These are phyloP conservation scores for Electrophaes corylata DNA, from an alignment of 2,888 invertebrate species.

Conservation along the genomic window DNA sequence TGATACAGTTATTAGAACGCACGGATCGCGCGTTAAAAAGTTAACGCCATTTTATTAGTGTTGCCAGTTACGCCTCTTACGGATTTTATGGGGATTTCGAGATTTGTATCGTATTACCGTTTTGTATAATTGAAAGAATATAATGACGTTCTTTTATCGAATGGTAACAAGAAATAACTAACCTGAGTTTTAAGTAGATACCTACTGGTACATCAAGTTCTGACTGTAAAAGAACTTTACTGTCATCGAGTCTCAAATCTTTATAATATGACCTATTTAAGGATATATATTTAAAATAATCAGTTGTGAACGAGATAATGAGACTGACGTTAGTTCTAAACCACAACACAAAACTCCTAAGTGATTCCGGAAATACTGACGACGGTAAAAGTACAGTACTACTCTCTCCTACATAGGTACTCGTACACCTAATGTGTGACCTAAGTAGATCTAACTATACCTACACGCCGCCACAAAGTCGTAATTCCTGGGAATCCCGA, in stretches of 20 bases:
- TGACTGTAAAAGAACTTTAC: too few species aligned
- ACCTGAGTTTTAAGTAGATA: too few species aligned
- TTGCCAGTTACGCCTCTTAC: conserved; percentile 10
- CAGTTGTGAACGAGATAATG: too few species aligned
- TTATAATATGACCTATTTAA: too few species aligned
- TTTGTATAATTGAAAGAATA: background rate
- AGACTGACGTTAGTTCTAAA: too few species aligned
- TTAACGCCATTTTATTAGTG: conserved; percentile 15
- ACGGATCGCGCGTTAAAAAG: conserved; percentile 8
- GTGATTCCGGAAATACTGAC: too few species aligned
- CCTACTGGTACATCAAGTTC: too few species aligned
- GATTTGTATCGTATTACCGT: conserved; percentile 13
- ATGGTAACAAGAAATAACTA: background rate
- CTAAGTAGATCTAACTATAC: background rate
- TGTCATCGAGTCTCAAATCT: too few species aligned
- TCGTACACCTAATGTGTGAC: background rate
- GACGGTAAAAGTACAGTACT: too few species aligned
- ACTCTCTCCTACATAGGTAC: background rate
- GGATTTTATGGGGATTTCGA: conserved; percentile 18
- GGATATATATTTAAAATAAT: too few species aligned
- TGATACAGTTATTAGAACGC: conserved; percentile 16
- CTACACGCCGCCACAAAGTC: conserved; percentile 3
- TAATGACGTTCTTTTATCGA: background rate
- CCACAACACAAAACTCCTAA: too few species aligned
- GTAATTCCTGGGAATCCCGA: conserved; percentile 19